Base-by-base conservation (phyloP, 2,888 invertebrate species). In the Hirtodrosophila confusa region DNA sequence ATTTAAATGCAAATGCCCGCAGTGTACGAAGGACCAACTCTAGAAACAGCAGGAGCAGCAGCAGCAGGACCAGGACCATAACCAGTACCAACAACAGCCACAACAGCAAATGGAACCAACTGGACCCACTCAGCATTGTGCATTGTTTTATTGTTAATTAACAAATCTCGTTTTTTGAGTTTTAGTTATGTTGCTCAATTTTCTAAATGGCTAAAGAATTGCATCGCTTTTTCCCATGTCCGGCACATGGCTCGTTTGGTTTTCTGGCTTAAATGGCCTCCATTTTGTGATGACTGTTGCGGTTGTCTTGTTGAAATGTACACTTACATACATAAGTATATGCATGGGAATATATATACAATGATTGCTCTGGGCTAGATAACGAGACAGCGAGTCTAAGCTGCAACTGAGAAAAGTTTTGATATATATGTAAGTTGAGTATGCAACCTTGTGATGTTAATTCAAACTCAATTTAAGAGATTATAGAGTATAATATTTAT, bases 111-210 rank as follows among this genome's bases (percentile, higher is more conserved):
- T 65, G 51, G 33, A 6, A 29, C 11, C 49, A 44, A 51, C 44
- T 51, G 44, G 36, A 47, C 29, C 12, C 23, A 41, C 8, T 49
- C 9, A 36, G 39, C 48, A 63, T 61, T 61, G 55, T 44, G 57
- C 55, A 65, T 73, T 78, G 70, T 73, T 78, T 84, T 79, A 84
- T 86, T 86, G 85, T 86, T 84, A 84, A 86, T 86, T 86, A 84
- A 86, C 84, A 79, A 84, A 86, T 82, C 87, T 86, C 49, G 62
- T 73, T 71, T 73, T 73, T 67, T 31, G 51, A 67, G 62, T 53
- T 80, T 75, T 69, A 70, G 67, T 67, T 66, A 56, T 75, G 68
- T 70, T 69, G 62, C 66, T 67, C 61, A 72, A 68, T 78, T 73
- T 80, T 68, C 73, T 71, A 74, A 76, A 76, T 68, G 67, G 57